Conservation (phyloP, 2,113 vertebrate species). For the Tachysurus fulvidraco region DNA sequence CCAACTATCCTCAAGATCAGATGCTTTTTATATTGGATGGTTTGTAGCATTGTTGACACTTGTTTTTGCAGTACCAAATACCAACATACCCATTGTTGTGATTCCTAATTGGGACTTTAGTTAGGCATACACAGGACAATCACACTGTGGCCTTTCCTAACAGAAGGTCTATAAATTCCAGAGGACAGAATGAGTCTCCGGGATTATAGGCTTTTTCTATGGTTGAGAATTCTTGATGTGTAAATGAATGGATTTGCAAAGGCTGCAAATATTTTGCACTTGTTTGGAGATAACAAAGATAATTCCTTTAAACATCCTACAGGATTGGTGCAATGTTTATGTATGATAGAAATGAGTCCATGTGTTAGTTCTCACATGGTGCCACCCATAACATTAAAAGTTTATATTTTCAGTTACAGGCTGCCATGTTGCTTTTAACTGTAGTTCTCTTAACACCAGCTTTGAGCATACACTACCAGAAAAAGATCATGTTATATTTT, state of each 20-base stretch:
- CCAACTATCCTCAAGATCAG: background rate
- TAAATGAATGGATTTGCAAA: conserved; percentile 41
- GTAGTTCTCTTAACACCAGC: conserved; percentile 27
- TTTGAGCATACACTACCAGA: conserved; percentile 9
- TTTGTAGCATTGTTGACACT: conserved; percentile 14
- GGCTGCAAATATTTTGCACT: conserved; percentile 71
- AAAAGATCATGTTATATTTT: conserved; percentile 10
- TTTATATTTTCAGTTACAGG: conserved; percentile 10
- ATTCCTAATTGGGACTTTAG: conserved; percentile 38
- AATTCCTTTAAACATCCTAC: conserved; percentile 65
- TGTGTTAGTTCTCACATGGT: conserved; percentile 11
- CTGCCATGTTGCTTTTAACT: conserved; percentile 25
- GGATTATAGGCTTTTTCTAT: conserved; percentile 52
- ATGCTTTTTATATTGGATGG: background rate
- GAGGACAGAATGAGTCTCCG: conserved; percentile 50
- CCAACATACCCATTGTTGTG: background rate
- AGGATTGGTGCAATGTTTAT: conserved; percentile 70
- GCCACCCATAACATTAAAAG: background rate
- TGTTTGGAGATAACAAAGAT: conserved; percentile 64
- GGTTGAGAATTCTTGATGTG: conserved; percentile 57
- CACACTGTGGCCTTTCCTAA: conserved; percentile 75
- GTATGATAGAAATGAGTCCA: conserved; percentile 53
- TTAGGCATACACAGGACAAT: conserved; percentile 72
- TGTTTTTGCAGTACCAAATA: conserved; percentile 1
- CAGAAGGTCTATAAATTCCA: conserved; percentile 62